Percentiles rank a stretch among this genome's conserved stretches.
Conservation (phyloP, 2,797 vertebrate species). For the Scyliorhinus canicula region DNA sequence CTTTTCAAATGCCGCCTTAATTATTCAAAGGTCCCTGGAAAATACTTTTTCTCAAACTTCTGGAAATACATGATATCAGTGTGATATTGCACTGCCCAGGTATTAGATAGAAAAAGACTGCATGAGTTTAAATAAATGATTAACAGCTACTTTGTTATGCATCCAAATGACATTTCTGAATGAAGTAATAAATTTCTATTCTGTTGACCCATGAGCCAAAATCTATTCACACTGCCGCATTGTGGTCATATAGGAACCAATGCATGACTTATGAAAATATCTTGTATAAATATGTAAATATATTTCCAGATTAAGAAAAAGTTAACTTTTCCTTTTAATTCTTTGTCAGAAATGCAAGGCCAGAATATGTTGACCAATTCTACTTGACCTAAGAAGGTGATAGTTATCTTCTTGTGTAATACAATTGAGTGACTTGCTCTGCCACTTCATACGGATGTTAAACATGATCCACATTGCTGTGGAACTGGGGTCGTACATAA, state of each 20-base stretch:
- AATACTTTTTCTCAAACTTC: not conserved
- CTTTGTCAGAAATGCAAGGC: not conserved
- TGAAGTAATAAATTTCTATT: not conserved
- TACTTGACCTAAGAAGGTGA: not conserved
- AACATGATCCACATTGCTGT: not conserved
- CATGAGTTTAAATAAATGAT: not conserved
- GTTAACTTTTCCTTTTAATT: not conserved
- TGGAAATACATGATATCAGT: constrained; percentile 20
- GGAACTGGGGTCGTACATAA: not conserved
- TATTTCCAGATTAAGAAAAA: not conserved
- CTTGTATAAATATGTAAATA: not conserved
- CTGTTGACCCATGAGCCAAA: not conserved
- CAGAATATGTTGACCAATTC: not conserved
- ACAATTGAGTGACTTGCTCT: not conserved
- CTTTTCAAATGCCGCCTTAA: constrained; percentile 21
- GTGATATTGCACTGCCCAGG: not conserved
- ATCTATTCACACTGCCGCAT: not conserved
- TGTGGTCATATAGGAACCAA: not conserved
- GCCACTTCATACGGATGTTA: not conserved
- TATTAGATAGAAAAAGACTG: not conserved
- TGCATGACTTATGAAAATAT: not conserved
- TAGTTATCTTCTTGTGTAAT: too few species aligned
- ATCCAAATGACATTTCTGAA: constrained; percentile 16
- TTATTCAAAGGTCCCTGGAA: constrained; percentile 24
- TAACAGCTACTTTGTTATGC: not conserved